Percentiles rank a stretch among this genome's conserved stretches.
phyloP scores from a whole-genome alignment of 2,797 vertebrate genomes.

The Ptychobarbus kaznakovi region DNA sequence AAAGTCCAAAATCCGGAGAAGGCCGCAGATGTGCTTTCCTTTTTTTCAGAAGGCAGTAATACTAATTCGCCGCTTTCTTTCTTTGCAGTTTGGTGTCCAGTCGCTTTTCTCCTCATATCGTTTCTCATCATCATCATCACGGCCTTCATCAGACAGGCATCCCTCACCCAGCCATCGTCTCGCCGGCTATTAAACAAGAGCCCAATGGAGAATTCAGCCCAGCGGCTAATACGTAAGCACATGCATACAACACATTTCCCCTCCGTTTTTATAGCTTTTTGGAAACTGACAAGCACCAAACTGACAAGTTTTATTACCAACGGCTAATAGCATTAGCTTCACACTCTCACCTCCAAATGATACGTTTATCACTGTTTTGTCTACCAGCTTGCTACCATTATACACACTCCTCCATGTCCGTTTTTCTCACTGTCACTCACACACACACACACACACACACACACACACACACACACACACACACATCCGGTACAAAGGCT shows the following conservation, averaged over 20 bases:
- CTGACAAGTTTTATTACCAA: background rate
- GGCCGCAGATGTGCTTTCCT: background rate
- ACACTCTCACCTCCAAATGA: background rate
- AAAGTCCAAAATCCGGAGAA: background rate
- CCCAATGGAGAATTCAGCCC: slow-evolving; percentile 72
- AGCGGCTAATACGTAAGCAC: slow-evolving; percentile 58
- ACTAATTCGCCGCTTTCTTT: background rate
- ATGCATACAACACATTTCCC: background rate
- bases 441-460: slow-evolving; percentile 13
- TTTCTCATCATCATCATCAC: slow-evolving; percentile 77
- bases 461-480: no score
- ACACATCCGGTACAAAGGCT: background rate
- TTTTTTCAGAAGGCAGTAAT: background rate
- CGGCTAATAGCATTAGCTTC: background rate
- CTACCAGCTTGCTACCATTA: background rate
- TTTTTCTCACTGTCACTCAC: background rate
- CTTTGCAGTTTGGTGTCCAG: slow-evolving; percentile 85
- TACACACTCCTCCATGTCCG: background rate
- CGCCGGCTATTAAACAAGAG: slow-evolving; percentile 88
- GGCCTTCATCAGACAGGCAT: slow-evolving; percentile 85
- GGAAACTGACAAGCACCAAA: background rate
- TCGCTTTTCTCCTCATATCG: slow-evolving; percentile 89
- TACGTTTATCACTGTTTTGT: slow-evolving; percentile 51
- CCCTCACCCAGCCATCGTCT: slow-evolving; percentile 86
- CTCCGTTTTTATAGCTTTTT: background rate